Evolutionary conservation across 2,888 invertebrate genomes (phyloP), one percentile per base, ranked within the genome.

Genomic region (Agrochola lychnidis): DNA sequence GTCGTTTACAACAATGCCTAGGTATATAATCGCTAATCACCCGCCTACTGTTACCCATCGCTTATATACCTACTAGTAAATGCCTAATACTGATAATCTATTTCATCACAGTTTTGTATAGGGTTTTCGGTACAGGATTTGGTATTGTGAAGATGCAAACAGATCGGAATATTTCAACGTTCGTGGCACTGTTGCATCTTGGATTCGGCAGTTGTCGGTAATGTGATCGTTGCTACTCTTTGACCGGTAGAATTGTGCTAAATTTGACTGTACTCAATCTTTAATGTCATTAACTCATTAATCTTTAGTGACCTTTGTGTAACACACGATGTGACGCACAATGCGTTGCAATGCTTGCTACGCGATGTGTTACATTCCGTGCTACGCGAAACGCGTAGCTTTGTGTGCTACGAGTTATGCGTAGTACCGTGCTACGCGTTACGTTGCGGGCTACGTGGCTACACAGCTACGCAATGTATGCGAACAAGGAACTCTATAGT

Each of bases 31-130:
- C 78, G 68, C 40, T 80, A 83, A 86, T 88, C 83, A 74, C 61
- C 79, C 76, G 80, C 89, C 88, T 82, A 79, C 81, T 73, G 71
- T 70, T 79, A 79, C 40, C 61, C 79, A 84, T 81, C 59, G 73
- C 48, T 81, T 85, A 78, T 76, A 19, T 87, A 85, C 12, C 1
- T 12, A n/a, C 70, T 45, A 45, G 69, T 70, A 59, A 16, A 45
- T 45, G 45, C 61, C 59, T 78, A 51, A 67, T 72, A 81, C 45
- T 56, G 68, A 84, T 84, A 76, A 69, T 72, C 25, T 48, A 56
- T 71, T 73, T 64, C 76, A 86, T 81, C 70, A 45, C n/a, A 14
- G 30, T 64, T 68, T 56, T 66, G 6, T 42, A 10, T 51, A 63
- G 66, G 56, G 61, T 70, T 70, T 69, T 73, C 19, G 22, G 22